Evolutionary conservation across 2,797 vertebrate species (phyloP).

Genomic region (Etheostoma nigrum): DNA sequence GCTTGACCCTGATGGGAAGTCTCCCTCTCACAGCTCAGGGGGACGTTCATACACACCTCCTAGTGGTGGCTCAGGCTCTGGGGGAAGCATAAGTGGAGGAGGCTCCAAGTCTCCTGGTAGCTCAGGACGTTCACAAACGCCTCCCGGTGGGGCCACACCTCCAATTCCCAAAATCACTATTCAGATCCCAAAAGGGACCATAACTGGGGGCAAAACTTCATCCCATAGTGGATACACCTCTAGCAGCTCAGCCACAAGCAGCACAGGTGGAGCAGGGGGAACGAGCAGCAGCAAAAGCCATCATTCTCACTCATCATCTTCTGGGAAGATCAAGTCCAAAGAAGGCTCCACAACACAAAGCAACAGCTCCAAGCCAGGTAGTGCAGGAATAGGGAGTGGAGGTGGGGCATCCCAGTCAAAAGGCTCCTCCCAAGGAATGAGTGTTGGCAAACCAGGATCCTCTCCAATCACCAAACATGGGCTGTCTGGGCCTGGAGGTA

Average conservation of each 20-base stretch:
- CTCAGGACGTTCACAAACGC: slow-evolving; percentile 95
- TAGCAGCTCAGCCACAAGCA: slow-evolving; percentile 88
- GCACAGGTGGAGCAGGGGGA: slow-evolving; percentile 76
- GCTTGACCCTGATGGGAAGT: slow-evolving; percentile 94
- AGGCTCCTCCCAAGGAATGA: slow-evolving; percentile 92
- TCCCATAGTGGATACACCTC: slow-evolving; percentile 94
- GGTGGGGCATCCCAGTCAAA: slow-evolving; percentile 88
- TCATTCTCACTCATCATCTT: slow-evolving; percentile 95
- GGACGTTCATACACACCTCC: slow-evolving; percentile 96
- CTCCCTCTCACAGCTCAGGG: slow-evolving; percentile 94
- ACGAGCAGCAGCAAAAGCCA: slow-evolving; percentile 93
- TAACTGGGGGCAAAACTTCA: slow-evolving; percentile 94
- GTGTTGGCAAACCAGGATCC: slow-evolving; percentile 93
- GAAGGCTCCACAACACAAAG: slow-evolving; percentile 90
- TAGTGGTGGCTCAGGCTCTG: slow-evolving; percentile 91
- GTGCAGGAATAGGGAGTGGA: slow-evolving; percentile 83
- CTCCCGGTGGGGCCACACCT: slow-evolving; percentile 95
- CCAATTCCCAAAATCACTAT: slow-evolving; percentile 99
- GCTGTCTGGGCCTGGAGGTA: slow-evolving; percentile 88
- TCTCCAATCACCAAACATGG: slow-evolving; percentile 98
- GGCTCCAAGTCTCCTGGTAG: slow-evolving; percentile 98
- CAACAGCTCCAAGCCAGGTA: slow-evolving; percentile 90
- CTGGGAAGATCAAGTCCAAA: slow-evolving; percentile 95
- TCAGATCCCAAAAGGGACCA: slow-evolving; percentile 95
- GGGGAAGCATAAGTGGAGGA: slow-evolving; percentile 89